Percentiles rank a stretch among this genome's conserved stretches.
These are phyloP conservation scores for Nothocercus nigrocapillus DNA, from an alignment of 2,113 vertebrate species.

Conservation along the genomic window DNA sequence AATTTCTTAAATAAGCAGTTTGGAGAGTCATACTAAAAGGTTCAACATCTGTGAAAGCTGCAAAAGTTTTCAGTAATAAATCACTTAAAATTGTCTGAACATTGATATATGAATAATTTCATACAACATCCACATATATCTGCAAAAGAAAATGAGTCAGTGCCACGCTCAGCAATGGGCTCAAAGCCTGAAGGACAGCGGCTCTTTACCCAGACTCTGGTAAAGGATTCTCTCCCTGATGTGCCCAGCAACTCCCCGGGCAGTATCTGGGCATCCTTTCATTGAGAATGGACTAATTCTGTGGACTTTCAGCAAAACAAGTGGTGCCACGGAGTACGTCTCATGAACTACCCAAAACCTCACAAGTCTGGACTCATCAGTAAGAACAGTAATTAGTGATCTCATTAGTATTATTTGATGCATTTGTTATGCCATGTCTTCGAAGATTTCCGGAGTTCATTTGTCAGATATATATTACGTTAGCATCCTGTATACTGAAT, in stretches of 20 bases:
- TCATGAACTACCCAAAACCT: background rate
- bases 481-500: background rate
- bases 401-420: background rate
- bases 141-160: conserved; percentile 14
- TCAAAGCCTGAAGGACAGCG: background rate
- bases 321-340: background rate
- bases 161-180: background rate
- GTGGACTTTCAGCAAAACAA: background rate
- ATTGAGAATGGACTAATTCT: background rate
- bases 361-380: background rate
- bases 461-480: background rate
- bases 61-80: background rate
- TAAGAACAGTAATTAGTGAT: background rate
- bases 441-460: background rate
- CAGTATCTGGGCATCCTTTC: background rate
- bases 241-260: background rate
- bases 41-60: background rate
- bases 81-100: background rate
- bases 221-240: background rate
- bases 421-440: background rate
- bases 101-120: background rate
- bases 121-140: background rate
- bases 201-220: background rate
- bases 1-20: background rate
- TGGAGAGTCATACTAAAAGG: background rate